These are phyloP conservation scores for Lapara coniferarum DNA, from an alignment of 2,888 invertebrate genomes.

Conservation along the genomic window DNA sequence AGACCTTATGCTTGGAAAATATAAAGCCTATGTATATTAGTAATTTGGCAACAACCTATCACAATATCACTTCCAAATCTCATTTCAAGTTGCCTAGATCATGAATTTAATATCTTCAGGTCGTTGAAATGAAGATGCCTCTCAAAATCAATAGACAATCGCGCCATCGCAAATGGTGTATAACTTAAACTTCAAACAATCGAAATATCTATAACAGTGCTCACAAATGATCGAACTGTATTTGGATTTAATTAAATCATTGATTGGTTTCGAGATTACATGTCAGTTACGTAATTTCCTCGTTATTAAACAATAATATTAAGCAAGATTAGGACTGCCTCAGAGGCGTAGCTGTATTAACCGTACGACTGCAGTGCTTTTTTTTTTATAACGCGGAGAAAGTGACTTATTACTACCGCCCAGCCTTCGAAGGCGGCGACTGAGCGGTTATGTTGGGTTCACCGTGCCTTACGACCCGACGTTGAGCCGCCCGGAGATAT, in stretches of 20 bases:
- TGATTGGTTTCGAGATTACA: background rate
- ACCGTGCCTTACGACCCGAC: too few species aligned
- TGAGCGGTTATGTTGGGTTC: too few species aligned
- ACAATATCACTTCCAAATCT: background rate
- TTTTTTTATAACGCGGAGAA: too few species aligned
- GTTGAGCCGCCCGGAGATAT: too few species aligned
- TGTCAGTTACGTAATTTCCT: background rate
- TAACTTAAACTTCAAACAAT: slow-evolving; percentile 12
- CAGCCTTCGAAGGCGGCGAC: too few species aligned
- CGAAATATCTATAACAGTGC: background rate
- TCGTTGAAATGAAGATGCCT: background rate
- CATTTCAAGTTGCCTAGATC: background rate
- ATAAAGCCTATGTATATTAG: too few species aligned
- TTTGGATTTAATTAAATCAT: slow-evolving; percentile 2
- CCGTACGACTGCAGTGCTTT: background rate
- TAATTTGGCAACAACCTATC: too few species aligned
- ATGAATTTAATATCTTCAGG: background rate
- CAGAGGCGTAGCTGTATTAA: background rate
- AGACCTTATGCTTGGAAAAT: too few species aligned
- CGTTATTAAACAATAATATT: background rate
- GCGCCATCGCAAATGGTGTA: background rate
- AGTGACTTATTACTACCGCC: too few species aligned
- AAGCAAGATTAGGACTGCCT: background rate
- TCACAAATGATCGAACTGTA: slow-evolving; percentile 1
- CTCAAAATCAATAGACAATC: background rate